Percentiles rank a stretch among this genome's conserved stretches.
phyloP scores from a whole-genome alignment of 2,888 invertebrate species.

The Conchocele bisecta region DNA sequence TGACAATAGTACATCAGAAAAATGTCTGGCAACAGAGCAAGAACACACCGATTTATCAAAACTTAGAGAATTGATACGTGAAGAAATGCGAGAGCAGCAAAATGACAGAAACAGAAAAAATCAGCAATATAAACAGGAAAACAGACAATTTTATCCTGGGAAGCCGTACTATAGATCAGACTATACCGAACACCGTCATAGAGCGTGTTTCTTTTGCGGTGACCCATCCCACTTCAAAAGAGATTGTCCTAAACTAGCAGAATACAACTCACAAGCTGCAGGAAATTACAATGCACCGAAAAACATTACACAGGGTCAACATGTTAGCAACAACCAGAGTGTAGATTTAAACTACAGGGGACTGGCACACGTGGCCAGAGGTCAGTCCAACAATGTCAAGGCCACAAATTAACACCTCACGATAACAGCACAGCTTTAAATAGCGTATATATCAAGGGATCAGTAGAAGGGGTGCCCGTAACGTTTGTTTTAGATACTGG shows the following conservation, averaged over 20 bases:
- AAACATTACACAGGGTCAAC: no score
- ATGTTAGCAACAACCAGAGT: background rate
- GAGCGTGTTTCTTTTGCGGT: constrained; percentile 21
- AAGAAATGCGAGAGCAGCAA: no score
- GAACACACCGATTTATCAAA: background rate
- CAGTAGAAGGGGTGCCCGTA: background rate
- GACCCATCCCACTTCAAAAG: constrained; percentile 2
- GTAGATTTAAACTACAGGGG: constrained; percentile 29
- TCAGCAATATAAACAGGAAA: no score
- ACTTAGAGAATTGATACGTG: constrained; percentile 5
- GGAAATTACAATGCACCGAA: no score
- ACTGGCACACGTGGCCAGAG: constrained; percentile 17
- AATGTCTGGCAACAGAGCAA: background rate
- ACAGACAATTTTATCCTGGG: background rate
- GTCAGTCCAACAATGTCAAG: constrained; percentile 12
- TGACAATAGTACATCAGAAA: background rate
- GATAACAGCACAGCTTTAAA: no score
- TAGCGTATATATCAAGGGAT: constrained; percentile 15
- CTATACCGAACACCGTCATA: background rate
- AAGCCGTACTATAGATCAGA: background rate
- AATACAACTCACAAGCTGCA: no score
- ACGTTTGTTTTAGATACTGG: constrained; percentile 17
- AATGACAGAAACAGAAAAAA: no score
- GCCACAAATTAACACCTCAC: background rate
- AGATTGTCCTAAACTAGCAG: no score